Percentiles rank a stretch among this genome's conserved stretches.
phyloP scores from a whole-genome alignment of 1,140 invertebrate species.

The Nixonia krombeini region DNA sequence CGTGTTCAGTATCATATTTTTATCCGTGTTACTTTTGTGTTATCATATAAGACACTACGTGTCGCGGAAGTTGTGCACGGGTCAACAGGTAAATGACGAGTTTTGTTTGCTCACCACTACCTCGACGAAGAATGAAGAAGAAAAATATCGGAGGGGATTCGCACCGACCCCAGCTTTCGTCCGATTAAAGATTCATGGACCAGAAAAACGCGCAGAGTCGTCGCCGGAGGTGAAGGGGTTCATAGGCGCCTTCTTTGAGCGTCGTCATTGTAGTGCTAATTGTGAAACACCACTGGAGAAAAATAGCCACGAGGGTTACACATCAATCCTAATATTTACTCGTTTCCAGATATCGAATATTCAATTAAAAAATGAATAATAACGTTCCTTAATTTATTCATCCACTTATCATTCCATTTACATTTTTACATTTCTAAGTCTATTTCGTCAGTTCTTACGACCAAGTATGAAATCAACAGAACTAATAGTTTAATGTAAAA shows the following conservation, averaged over 20 bases:
- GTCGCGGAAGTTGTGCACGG: conserved; percentile 33
- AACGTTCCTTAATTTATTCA: background rate
- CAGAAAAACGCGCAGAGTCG: conserved; percentile 51
- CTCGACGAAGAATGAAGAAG: conserved; percentile 7
- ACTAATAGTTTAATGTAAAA: too few relatives aligned
- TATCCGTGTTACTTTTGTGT: too few relatives aligned
- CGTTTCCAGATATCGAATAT: conserved; percentile 24
- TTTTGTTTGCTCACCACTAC: conserved; percentile 56
- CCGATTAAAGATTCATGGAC: conserved; percentile 60
- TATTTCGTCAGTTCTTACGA: too few relatives aligned
- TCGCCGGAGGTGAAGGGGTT: conserved; percentile 23
- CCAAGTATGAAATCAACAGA: too few relatives aligned
- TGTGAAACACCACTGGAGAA: conserved; percentile 49
- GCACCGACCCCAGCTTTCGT: conserved; percentile 28
- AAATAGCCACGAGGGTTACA: conserved; percentile 29
- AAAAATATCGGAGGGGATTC: conserved; percentile 38
- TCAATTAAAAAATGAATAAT: too few relatives aligned
- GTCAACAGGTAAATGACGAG: conserved; percentile 61
- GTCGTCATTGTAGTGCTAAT: conserved; percentile 50
- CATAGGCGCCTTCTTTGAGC: conserved; percentile 10
- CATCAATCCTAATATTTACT: conserved; percentile 22
- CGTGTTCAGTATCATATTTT: too few relatives aligned
- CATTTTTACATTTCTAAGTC: too few relatives aligned
- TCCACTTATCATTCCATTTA: background rate
- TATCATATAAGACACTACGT: too few relatives aligned